Conservation (phyloP, 2,888 invertebrate species). For the Lathronympha strigana region DNA sequence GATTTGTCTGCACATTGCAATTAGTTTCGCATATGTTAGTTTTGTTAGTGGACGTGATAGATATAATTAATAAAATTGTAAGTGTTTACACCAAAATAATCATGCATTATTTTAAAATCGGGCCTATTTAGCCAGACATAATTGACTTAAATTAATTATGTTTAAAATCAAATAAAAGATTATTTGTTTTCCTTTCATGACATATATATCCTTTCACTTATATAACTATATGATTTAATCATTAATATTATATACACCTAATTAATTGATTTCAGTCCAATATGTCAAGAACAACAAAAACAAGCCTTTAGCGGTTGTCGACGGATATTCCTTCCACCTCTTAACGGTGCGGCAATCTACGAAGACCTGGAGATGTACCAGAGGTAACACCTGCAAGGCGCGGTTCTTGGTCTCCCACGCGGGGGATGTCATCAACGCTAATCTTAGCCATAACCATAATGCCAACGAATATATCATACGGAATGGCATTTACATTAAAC, state of each 20-base stretch:
- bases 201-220: too few relatives aligned
- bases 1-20: too few relatives aligned
- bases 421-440: background rate
- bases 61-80: too few relatives aligned
- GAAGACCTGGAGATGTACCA: constrained; percentile 10
- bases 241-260: background rate
- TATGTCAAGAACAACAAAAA: constrained; percentile 18
- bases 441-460: constrained; percentile 12
- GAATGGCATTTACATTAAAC: constrained; percentile 44
- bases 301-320: constrained; percentile 9
- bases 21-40: too few relatives aligned
- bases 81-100: too few relatives aligned
- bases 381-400: constrained; percentile 10
- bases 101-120: too few relatives aligned
- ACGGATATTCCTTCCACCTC: constrained; percentile 12
- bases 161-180: too few relatives aligned
- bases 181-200: too few relatives aligned
- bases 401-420: constrained; percentile 1
- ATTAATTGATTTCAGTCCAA: constrained; percentile 3
- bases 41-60: too few relatives aligned
- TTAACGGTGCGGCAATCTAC: background rate
- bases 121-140: too few relatives aligned
- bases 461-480: background rate
- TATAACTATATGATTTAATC: background rate
- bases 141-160: too few relatives aligned